Evolutionary conservation across 2,888 invertebrate genomes (phyloP).

Genomic region (Marronus borbonicus): DNA sequence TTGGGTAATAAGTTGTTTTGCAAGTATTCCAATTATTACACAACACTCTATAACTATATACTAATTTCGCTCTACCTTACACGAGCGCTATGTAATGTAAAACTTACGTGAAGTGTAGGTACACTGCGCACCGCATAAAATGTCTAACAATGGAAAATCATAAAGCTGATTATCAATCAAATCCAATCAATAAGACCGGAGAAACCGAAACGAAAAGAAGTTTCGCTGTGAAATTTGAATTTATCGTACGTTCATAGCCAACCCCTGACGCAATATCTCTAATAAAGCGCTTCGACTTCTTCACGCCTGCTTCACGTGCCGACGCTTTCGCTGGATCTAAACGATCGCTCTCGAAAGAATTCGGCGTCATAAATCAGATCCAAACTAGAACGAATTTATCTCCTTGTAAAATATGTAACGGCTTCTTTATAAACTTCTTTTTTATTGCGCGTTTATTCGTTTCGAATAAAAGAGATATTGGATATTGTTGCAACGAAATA

Average conservation of each 20-base stretch:
- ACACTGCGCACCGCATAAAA: no score
- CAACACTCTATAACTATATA: not conserved
- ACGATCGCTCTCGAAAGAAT: conserved; percentile 15
- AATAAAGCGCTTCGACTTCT: conserved; percentile 20
- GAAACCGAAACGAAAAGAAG: not conserved
- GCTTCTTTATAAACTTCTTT: conserved; percentile 15
- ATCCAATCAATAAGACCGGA: not conserved
- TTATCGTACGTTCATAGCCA: not conserved
- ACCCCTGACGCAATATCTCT: not conserved
- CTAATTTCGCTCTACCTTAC: no score
- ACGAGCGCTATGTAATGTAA: no score
- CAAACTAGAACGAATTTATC: conserved; percentile 1
- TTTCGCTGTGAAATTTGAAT: conserved; percentile 1
- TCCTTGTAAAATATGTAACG: conserved; percentile 19
- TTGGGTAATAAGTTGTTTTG: not conserved
- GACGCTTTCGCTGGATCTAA: not conserved
- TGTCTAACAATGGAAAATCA: no score
- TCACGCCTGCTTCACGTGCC: not conserved
- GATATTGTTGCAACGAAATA: no score
- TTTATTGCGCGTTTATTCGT: conserved; percentile 14
- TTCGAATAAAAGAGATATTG: conserved; percentile 3
- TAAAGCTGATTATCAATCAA: not conserved
- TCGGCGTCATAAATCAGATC: conserved; percentile 7
- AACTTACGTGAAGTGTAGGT: no score
- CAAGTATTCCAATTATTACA: not conserved